Base-by-base conservation (phyloP, 23 tunicate genomes). In the Phallusia fumigata region DNA sequence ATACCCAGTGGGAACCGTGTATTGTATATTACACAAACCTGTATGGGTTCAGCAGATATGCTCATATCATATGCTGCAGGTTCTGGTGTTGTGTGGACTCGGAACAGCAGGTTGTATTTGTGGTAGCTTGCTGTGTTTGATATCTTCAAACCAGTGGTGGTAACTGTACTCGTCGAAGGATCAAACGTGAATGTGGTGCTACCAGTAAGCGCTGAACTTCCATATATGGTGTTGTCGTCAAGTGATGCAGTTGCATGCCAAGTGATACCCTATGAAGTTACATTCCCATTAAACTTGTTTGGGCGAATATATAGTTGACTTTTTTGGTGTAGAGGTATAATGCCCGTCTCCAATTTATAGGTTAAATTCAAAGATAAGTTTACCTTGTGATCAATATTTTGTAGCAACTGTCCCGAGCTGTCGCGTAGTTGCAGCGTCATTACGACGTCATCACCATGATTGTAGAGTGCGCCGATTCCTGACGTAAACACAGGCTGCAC, bases 201-300 rank as follows among this genome's bases (percentile, higher is more conserved):
- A 0, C 82, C 80, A 65, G 75, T 31, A 16, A 80, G 16, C 18
- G 73, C 33, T 19, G 82, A 79, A 11, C 34, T 36, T 32, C 64
- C 65, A 74, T 86, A 86, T 15, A 86, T 36, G 35, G 65, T 22
- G 65, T 83, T 31, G 52, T 93, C 90, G 79, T 86, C 98, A 31
- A 94, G 58, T 3, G 86, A 78, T 5, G 86, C 88, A 22, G 84
- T 80, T 16, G 80, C 79, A 52, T 89, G 78, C 93, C 93, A 94
- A 19, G 88, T 64, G 36, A 81, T 80, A 49, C 98, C 98, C 98
- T 94, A 75, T 78, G 52, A 53, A n/a, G n/a, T n/a, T n/a, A n/a
- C n/a, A n/a, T n/a, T n/a, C n/a, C n/a, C n/a, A n/a, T n/a, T n/a
- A n/a, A n/a, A n/a, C n/a, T n/a, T n/a, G n/a, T n/a, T n/a, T n/a